These are phyloP conservation scores for Dromococcyx pavoninus DNA, from an alignment of 2,797 vertebrate genomes.

Conservation along the genomic window DNA sequence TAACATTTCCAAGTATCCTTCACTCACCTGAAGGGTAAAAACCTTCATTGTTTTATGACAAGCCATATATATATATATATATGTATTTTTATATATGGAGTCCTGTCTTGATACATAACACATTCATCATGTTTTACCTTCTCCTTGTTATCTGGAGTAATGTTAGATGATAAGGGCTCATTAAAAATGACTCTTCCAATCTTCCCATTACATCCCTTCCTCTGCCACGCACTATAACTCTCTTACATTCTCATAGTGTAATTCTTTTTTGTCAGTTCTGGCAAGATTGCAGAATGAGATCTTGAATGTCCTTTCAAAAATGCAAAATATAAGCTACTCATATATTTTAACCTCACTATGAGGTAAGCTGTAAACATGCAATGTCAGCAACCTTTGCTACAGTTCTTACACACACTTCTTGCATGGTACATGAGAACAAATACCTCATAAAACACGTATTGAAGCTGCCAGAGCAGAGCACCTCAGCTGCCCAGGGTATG, in stretches of 20 bases:
- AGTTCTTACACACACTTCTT: background rate
- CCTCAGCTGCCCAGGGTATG: background rate
- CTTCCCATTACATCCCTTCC: background rate
- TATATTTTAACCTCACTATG: background rate
- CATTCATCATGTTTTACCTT: background rate
- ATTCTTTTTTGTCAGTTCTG: background rate
- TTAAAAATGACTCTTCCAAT: background rate
- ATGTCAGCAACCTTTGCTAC: background rate
- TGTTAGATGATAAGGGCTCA: background rate
- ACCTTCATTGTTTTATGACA: background rate
- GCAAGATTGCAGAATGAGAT: background rate
- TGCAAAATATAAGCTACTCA: background rate
- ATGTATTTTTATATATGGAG: background rate
- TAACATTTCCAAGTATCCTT: background rate
- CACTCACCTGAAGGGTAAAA: background rate
- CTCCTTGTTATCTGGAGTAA: background rate
- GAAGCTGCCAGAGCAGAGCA: background rate
- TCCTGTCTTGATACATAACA: background rate
- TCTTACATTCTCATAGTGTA: background rate
- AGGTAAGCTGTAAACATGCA: background rate
- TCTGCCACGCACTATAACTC: background rate
- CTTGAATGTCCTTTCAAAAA: background rate
- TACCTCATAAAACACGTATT: accelerated
- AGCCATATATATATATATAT: background rate
- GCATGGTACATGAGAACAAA: background rate